These are phyloP conservation scores for Phodopus roborovskii DNA, from an alignment of 2,113 vertebrate species.

Conservation along the genomic window DNA sequence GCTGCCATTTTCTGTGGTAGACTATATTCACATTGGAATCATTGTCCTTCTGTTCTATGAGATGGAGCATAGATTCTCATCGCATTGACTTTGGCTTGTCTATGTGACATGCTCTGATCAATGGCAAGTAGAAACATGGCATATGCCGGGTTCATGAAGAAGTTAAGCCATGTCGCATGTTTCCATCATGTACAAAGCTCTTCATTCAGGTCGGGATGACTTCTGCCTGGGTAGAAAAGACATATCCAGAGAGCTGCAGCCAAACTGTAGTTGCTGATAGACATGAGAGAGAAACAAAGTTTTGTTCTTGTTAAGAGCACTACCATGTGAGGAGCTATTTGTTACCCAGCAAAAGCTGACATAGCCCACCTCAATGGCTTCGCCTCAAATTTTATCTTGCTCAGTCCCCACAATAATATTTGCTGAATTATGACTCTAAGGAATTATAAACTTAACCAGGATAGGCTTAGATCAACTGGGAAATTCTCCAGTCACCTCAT, in stretches of 20 bases:
- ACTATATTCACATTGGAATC: background rate
- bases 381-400: background rate
- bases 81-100: background rate
- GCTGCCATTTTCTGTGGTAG: background rate
- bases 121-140: background rate
- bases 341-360: background rate
- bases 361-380: background rate
- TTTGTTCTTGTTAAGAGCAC: background rate
- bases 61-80: background rate
- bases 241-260: background rate
- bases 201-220: background rate
- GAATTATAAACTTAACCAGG: background rate
- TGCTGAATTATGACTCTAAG: background rate
- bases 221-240: background rate
- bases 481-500: background rate
- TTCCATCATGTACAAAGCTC: background rate
- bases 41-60: background rate
- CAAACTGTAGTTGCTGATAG: background rate
- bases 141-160: background rate
- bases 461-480: background rate
- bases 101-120: background rate
- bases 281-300: background rate
- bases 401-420: background rate
- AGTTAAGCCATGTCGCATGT: background rate
- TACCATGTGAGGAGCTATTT: slow-evolving; percentile 8